Conservation (phyloP, 2,113 vertebrate species). For the Gymnorhina tibicen region DNA sequence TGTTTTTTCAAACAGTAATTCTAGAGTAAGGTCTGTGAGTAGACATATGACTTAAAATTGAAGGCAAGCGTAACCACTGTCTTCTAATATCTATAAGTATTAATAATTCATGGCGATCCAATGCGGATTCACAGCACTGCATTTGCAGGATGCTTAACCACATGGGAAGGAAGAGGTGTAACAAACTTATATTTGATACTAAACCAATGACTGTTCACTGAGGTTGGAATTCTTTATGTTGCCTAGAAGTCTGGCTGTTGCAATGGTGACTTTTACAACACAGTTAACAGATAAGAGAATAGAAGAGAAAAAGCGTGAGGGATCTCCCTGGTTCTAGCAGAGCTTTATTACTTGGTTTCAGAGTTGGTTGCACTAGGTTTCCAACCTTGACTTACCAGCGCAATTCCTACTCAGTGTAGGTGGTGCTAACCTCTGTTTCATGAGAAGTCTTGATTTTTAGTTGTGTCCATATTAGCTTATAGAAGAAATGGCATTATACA, state of each 20-base stretch:
- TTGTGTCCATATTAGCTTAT: background rate
- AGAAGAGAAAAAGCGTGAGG: background rate
- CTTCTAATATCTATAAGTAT: background rate
- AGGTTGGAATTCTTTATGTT: background rate
- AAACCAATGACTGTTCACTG: background rate
- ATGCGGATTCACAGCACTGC: background rate
- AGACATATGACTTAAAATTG: background rate
- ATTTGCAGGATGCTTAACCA: background rate
- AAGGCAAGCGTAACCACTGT: background rate
- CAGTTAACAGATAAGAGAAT: background rate
- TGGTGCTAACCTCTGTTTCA: background rate
- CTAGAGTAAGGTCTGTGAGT: background rate
- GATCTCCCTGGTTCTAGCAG: background rate
- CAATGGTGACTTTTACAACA: background rate
- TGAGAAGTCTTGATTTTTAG: background rate
- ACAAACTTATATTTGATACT: background rate
- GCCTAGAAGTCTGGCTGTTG: background rate
- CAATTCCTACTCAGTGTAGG: background rate
- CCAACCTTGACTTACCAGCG: background rate
- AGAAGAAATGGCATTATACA: background rate
- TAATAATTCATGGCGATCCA: background rate
- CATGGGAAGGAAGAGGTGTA: accelerated
- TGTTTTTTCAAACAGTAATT: background rate
- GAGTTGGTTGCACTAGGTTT: background rate
- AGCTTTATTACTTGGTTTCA: background rate